These are phyloP conservation scores for Aeoliscus strigatus DNA, from an alignment of 2,797 vertebrate species.

Conservation along the genomic window DNA sequence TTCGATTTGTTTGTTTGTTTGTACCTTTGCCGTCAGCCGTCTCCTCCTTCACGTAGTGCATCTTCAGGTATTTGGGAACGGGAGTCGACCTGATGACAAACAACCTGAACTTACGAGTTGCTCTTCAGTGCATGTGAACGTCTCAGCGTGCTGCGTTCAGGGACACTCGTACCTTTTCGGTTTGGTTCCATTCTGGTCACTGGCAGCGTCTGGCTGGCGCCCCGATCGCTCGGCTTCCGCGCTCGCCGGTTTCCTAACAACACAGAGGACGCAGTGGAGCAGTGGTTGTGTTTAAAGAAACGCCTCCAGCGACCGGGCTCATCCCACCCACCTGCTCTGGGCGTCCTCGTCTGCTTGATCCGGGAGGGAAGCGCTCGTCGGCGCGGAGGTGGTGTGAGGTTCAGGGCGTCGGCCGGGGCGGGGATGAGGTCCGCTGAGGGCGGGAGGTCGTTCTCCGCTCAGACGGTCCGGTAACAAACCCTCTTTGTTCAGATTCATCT, in stretches of 20 bases:
- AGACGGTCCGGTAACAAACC: conserved; percentile 82
- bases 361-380: conserved; percentile 26
- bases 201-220: conserved; percentile 60
- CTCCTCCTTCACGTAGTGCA: conserved; percentile 84
- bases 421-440: conserved; percentile 61
- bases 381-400: conserved; percentile 35
- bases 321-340: conserved; percentile 76
- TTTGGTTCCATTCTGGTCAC: conserved; percentile 65
- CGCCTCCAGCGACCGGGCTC: too few species aligned
- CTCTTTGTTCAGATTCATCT: conserved; percentile 86
- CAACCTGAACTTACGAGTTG: too few species aligned
- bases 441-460: conserved; percentile 74
- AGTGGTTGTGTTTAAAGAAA: too few species aligned
- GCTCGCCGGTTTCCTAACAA: conserved; percentile 66
- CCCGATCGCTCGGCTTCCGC: conserved; percentile 67
- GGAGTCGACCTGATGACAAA: conserved; percentile 73
- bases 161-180: conserved; percentile 57
- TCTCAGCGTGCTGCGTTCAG: not conserved
- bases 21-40: conserved; percentile 76
- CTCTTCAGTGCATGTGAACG: not conserved
- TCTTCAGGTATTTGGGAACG: conserved; percentile 80
- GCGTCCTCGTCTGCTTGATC: conserved; percentile 60
- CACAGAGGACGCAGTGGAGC: too few species aligned
- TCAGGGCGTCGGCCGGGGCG: conserved; percentile 74
- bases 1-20: not conserved